A percentile compares a stretch with the other conserved stretches of the same genome.
phyloP scores from a whole-genome alignment of 1,140 invertebrate species.

The Conus ventricosus region DNA sequence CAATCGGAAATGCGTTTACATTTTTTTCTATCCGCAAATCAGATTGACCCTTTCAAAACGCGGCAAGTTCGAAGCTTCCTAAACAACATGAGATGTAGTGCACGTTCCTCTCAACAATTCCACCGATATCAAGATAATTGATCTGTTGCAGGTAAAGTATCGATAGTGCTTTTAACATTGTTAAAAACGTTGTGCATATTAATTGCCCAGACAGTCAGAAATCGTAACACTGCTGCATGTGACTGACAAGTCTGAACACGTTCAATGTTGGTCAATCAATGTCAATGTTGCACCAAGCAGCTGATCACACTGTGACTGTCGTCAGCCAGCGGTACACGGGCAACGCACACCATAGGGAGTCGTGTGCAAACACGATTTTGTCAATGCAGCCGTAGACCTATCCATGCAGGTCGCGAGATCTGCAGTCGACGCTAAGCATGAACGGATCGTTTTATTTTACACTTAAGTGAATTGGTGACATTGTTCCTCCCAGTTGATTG shows the following conservation, averaged over 20 bases:
- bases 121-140: background rate
- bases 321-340: background rate
- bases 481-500: background rate
- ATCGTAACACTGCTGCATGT: background rate
- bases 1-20: slow-evolving; percentile 12
- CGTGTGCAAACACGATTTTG: slow-evolving; percentile 17
- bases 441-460: no score
- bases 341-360: background rate
- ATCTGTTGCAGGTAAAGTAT: background rate
- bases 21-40: slow-evolving; percentile 11
- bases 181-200: no score
- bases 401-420: background rate
- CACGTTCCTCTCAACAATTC: background rate
- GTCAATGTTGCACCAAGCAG: background rate
- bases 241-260: background rate
- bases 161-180: no score
- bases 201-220: background rate
- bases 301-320: background rate
- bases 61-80: slow-evolving; percentile 33
- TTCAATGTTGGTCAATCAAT: background rate
- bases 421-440: background rate
- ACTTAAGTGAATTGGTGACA: no score
- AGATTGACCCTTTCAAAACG: slow-evolving; percentile 13
- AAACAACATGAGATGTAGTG: slow-evolving; percentile 1
- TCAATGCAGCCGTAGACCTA: background rate